These are phyloP conservation scores for Drosophila neotestacea DNA, from an alignment of 2,888 invertebrate genomes.

Conservation along the genomic window DNA sequence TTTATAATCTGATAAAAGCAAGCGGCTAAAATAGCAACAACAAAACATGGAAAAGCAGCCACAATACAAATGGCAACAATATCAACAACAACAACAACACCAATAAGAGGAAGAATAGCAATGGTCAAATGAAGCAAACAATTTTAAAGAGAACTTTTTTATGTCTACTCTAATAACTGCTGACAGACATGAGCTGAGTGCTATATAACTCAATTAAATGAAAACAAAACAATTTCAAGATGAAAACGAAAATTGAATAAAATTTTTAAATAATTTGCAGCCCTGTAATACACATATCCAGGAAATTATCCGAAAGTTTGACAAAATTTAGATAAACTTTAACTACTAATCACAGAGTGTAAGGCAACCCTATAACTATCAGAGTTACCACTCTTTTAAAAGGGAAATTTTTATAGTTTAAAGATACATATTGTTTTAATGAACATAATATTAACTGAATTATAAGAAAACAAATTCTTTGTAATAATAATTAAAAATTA, in stretches of 20 bases:
- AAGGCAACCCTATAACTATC: background rate
- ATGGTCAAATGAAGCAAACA: slow-evolving; percentile 14
- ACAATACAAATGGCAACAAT: slow-evolving; percentile 19
- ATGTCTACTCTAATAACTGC: background rate
- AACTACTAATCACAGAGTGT: background rate
- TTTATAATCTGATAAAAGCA: slow-evolving; percentile 73
- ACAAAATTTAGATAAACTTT: background rate
- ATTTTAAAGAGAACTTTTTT: slow-evolving; percentile 4
- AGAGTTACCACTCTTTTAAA: too few relatives aligned
- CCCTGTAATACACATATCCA: background rate
- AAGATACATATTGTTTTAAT: too few relatives aligned
- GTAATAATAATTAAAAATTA: background rate
- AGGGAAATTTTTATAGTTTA: too few relatives aligned
- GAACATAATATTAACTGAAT: too few relatives aligned
- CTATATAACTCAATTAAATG: slow-evolving; percentile 26
- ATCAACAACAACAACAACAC: background rate
- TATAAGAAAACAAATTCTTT: too few relatives aligned
- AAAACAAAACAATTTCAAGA: background rate
- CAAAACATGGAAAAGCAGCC: slow-evolving; percentile 21
- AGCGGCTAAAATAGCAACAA: slow-evolving; percentile 50
- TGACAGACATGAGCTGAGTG: slow-evolving; percentile 31
- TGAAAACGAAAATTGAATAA: background rate
- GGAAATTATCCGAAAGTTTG: too few relatives aligned
- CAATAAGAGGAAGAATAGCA: background rate
- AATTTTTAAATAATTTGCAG: background rate